Evolutionary conservation across 2,113 vertebrate species (phyloP).

Genomic region (Rhinogobius similis): DNA sequence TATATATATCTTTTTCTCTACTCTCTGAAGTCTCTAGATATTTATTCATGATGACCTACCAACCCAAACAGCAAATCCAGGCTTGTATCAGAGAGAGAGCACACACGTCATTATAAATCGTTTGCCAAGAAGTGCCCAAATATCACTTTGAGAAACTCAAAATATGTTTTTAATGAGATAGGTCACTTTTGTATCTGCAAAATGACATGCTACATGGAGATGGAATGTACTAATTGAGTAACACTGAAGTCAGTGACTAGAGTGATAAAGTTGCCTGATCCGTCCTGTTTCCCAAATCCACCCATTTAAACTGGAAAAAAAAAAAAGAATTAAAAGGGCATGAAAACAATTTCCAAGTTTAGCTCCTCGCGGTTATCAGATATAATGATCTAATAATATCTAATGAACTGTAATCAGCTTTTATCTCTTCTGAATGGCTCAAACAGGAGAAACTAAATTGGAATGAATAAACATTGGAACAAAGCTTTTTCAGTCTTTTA

Average conservation of each 20-base stretch:
- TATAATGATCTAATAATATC: constrained; percentile 47
- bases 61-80: neutral
- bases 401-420: constrained; percentile 51
- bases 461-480: neutral
- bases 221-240: neutral
- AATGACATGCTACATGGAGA: neutral
- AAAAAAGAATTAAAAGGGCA: too few relatives aligned
- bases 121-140: too few relatives aligned
- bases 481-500: neutral
- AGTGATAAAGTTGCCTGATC: constrained; percentile 17
- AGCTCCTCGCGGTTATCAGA: constrained; percentile 31
- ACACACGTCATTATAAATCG: neutral
- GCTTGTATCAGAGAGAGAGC: neutral
- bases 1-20: too few relatives aligned
- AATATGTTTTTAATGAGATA: neutral
- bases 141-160: neutral
- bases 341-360: constrained; percentile 27
- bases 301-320: constrained; percentile 16
- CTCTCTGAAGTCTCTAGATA: neutral
- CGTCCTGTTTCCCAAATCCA: constrained; percentile 15
- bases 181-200: neutral
- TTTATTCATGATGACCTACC: neutral
- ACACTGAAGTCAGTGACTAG: neutral
- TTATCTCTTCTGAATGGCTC: neutral
- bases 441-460: too few relatives aligned